Conservation (phyloP, 2,113 vertebrate genomes). For the Pterocles burchelli region DNA sequence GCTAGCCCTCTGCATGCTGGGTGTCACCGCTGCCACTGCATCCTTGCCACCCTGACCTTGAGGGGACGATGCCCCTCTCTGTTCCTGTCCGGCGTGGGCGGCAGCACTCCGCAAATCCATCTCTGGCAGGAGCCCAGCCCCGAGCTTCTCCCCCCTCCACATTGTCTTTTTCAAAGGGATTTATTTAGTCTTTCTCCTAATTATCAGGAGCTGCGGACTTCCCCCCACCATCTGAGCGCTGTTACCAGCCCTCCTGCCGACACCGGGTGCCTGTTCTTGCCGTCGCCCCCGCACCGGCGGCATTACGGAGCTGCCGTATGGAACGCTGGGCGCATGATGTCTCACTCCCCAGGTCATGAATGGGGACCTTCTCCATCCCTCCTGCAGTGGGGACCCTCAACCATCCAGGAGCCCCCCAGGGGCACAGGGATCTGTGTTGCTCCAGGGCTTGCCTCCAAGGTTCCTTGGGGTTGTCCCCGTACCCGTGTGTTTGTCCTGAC, state of each 20-base stretch:
- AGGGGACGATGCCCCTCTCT: neutral
- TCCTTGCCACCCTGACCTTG: neutral
- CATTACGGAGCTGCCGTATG: neutral
- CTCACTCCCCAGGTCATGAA: fast-evolving
- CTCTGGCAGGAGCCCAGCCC: neutral
- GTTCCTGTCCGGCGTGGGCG: fast-evolving
- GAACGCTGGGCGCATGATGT: fast-evolving
- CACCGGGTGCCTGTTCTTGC: neutral
- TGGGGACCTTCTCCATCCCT: neutral
- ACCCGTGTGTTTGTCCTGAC: fast-evolving
- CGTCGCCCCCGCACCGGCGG: neutral
- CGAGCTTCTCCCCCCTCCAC: neutral
- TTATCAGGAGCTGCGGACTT: neutral
- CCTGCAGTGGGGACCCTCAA: neutral
- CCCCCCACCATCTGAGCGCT: neutral
- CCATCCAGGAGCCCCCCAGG: fast-evolving
- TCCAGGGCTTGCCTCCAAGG: neutral
- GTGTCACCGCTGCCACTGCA: neutral
- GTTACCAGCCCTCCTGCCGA: neutral
- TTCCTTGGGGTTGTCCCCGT: neutral
- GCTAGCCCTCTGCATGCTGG: fast-evolving
- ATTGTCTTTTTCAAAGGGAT: constrained; percentile 10
- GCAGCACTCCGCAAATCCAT: neutral
- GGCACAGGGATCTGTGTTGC: neutral
- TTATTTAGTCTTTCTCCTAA: constrained; percentile 3